A percentile compares a stretch with the other conserved stretches of the same genome.
These are phyloP conservation scores for Orbicella faveolata DNA, from an alignment of 64 coral and sea anemone genomes.

Conservation along the genomic window DNA sequence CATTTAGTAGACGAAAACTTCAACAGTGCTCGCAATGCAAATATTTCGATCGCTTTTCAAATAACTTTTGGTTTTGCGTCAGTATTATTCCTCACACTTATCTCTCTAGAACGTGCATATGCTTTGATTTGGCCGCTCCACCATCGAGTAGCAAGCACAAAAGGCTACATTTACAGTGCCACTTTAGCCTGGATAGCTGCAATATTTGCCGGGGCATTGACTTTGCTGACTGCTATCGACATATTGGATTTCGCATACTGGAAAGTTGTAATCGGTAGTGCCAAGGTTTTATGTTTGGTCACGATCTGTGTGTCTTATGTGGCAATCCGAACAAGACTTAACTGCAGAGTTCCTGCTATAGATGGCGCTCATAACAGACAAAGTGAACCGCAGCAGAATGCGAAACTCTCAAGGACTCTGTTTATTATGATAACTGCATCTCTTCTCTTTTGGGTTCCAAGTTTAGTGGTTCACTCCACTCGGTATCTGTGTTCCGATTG, in stretches of 20 bases:
- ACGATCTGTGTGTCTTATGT: not conserved
- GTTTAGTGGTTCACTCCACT: not conserved
- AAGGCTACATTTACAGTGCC: slow-evolving; percentile 9
- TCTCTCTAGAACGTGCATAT: not conserved
- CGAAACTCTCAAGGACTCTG: not conserved
- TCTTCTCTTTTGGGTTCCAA: not conserved
- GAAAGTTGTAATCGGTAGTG: not conserved
- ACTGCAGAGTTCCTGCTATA: not conserved
- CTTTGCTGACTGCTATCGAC: not conserved
- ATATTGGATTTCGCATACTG: not conserved
- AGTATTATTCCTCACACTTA: not conserved
- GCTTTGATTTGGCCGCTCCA: slow-evolving; percentile 27
- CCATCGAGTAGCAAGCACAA: slow-evolving; percentile 38
- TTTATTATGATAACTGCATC: slow-evolving; percentile 3
- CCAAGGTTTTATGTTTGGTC: not conserved
- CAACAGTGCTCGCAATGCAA: not conserved
- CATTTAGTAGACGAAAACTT: not conserved
- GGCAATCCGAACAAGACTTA: not conserved
- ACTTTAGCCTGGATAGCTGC: not conserved
- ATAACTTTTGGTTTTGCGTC: not conserved
- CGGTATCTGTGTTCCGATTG: too few relatives aligned
- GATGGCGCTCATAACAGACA: not conserved
- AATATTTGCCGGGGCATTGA: not conserved
- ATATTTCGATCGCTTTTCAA: not conserved
- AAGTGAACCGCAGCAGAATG: not conserved